Evolutionary conservation across 2,113 vertebrate genomes (phyloP), one percentile per base, ranked within the genome.

Genomic region (Antechinus stuartii): DNA sequence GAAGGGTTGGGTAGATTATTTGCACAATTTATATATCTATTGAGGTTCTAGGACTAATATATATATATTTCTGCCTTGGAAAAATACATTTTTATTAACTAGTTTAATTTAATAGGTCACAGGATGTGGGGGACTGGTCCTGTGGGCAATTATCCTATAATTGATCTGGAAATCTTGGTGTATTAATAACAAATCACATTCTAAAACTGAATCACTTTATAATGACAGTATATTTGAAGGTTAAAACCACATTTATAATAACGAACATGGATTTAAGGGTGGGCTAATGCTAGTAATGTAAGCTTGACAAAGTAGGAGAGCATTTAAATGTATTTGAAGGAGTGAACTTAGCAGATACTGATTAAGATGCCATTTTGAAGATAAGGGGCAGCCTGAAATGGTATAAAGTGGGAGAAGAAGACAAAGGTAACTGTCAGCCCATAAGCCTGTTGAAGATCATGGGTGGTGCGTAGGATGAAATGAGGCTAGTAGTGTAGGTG

Each of bases 301-400:
- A 54, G 35, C 27, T 92, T 89, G 50, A 68, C 47, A 94, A 42
- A 94, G 68, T 93, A 89, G 30, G 54, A 92, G 27, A 54, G 47
- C 4, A 1, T 30, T 92, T 42, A 50, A 94, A 90, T 90, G 2
- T 0, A 46, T 25, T 61, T 93, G 42, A 91, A 92, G 91, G 19
- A 42, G 16, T 9, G 0, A 35, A n/a, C 47, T 94, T 92, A 91
- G 52, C 30, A 92, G 47, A 95, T 89, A 25, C 54, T 96, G 90
- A 96, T 95, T 92, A 91, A 90, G 11, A 93, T 89, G 54, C 35
- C 23, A 54, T 94, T 97, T 97, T 95, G 25, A 93, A 92, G 3
- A 27, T 2, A 84, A 22, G 23, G 10, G 42, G 30, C 96, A 53
- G 8, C 25, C 27, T 54, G 49, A 30, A 61, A 92, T 8, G 16